phyloP scores from a whole-genome alignment of 2,888 invertebrate genomes.

The Platycheirus albimanus region DNA sequence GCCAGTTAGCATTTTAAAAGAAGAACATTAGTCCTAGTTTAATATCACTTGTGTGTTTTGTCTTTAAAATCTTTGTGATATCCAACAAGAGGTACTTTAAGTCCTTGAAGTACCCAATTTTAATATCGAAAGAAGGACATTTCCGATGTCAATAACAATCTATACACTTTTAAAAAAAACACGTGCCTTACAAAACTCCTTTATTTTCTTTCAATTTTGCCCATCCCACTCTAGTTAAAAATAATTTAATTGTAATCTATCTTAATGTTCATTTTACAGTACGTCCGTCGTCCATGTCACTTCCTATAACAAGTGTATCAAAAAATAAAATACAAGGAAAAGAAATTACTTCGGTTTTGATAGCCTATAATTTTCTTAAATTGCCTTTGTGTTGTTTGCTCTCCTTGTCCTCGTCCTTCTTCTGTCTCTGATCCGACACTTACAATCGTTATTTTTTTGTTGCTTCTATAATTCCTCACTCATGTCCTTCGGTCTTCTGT shows the following conservation, averaged over 20 bases:
- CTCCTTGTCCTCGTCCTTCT: constrained; percentile 14
- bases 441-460: constrained; percentile 8
- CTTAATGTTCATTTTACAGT: constrained; percentile 28
- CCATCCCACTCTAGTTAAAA: not conserved
- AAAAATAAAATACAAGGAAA: constrained; percentile 3
- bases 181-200: no score
- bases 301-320: constrained; percentile 16
- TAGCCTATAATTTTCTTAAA: constrained; percentile 72
- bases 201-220: no score
- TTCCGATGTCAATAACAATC: no score
- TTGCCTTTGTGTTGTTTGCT: constrained; percentile 65
- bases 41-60: no score
- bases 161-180: no score
- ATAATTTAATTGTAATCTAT: constrained; percentile 19
- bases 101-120: no score
- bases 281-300: constrained; percentile 13
- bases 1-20: no score
- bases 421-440: constrained; percentile 21
- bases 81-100: no score
- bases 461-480: constrained; percentile 34
- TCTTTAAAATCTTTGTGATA: no score
- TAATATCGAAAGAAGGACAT: no score
- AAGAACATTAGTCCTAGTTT: no score
- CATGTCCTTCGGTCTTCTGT: constrained; percentile 41
- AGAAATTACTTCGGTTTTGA: constrained; percentile 57